Conservation (phyloP, 2,888 invertebrate genomes). For the Eupithecia tripunctaria region DNA sequence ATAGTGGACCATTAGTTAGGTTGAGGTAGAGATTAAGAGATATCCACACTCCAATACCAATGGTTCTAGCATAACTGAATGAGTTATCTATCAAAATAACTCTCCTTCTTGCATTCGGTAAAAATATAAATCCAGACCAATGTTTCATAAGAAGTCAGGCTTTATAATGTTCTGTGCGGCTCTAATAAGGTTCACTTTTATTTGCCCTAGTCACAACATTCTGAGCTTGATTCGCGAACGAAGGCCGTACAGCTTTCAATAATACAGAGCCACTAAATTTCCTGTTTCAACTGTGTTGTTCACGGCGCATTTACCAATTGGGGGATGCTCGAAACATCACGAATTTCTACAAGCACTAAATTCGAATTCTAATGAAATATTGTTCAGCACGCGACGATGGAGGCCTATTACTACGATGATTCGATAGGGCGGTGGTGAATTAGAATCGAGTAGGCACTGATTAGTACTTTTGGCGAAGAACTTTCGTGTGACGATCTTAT, state of each 20-base stretch:
- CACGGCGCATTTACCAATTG: conserved; percentile 41
- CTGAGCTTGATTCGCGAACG: not conserved
- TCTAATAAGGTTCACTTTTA: conserved; percentile 1
- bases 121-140: not conserved
- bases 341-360: conserved; percentile 54
- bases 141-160: not conserved
- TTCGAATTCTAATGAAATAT: conserved; percentile 61
- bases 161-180: not conserved
- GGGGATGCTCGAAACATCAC: conserved; percentile 43
- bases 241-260: conserved; percentile 29
- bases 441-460: conserved; percentile 7
- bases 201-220: not conserved
- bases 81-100: not conserved
- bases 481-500: too few species aligned
- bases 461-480: too few species aligned
- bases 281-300: conserved; percentile 33
- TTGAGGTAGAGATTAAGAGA: not conserved
- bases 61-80: not conserved
- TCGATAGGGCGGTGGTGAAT: conserved; percentile 36
- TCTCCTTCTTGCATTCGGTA: too few species aligned
- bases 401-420: conserved; percentile 46
- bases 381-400: conserved; percentile 54
- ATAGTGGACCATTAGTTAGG: too few species aligned
- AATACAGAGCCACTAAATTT: conserved; percentile 30
- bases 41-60: not conserved